Evolutionary conservation across 2,888 invertebrate genomes (phyloP).

Genomic region (Tenthredo notha): DNA sequence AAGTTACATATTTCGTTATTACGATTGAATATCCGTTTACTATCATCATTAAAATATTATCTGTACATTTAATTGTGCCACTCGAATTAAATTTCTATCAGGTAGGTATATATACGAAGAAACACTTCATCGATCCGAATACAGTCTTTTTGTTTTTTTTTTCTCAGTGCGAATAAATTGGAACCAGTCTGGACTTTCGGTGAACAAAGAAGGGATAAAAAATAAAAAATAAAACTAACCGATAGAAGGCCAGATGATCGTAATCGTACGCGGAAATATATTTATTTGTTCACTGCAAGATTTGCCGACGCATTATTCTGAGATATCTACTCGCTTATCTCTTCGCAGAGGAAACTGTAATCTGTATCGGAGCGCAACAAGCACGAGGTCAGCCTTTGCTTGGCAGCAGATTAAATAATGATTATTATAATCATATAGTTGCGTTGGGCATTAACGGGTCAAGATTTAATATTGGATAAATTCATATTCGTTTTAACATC

Average conservation of each 20-base stretch:
- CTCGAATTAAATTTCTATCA: neutral
- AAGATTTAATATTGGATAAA: neutral
- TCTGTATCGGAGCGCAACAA: conserved; percentile 1
- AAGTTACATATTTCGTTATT: neutral
- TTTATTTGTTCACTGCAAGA: neutral
- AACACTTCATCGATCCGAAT: neutral
- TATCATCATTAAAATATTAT: neutral
- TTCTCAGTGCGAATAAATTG: neutral
- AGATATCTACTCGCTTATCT: conserved; percentile 16
- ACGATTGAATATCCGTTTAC: neutral
- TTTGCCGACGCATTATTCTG: conserved; percentile 32
- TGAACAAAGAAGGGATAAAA: neutral
- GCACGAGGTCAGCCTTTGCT: neutral
- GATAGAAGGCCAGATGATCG: conserved; percentile 25
- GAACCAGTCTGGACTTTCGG: neutral
- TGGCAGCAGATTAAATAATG: neutral
- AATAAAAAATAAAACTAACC: neutral
- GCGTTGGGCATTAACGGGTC: neutral
- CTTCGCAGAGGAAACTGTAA: neutral
- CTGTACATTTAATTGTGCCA: neutral
- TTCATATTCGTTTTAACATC: neutral
- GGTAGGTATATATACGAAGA: neutral
- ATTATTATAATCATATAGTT: neutral
- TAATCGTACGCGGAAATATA: conserved; percentile 16
- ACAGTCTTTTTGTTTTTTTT: neutral